Evolutionary conservation across 1,140 invertebrate species (phyloP).

Genomic region (Lepidurus apus): DNA sequence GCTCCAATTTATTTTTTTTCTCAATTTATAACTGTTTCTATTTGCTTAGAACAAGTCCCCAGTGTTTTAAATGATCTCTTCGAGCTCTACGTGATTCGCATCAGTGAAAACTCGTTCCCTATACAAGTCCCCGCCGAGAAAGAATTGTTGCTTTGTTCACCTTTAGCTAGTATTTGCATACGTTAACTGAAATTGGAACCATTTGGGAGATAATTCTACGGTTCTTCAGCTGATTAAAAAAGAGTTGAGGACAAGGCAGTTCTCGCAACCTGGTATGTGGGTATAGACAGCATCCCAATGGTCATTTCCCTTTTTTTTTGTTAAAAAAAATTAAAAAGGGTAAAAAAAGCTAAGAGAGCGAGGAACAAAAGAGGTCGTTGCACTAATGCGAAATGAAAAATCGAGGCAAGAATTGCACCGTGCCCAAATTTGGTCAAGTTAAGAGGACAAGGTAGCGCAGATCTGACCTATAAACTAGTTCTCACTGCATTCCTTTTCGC

Average conservation of each 20-base stretch:
- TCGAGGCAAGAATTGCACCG: background rate
- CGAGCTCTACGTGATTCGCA: background rate
- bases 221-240: background rate
- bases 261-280: too few relatives aligned
- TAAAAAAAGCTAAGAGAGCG: background rate
- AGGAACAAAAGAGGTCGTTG: background rate
- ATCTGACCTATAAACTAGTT: background rate
- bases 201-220: background rate
- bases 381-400: background rate
- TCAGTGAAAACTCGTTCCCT: slow-evolving; percentile 20
- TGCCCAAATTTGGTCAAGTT: background rate
- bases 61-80: background rate
- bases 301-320: too few relatives aligned
- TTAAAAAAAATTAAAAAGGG: background rate
- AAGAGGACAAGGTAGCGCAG: background rate
- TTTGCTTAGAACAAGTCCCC: too few relatives aligned
- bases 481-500: background rate
- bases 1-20: too few relatives aligned
- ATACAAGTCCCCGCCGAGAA: slow-evolving; percentile 19
- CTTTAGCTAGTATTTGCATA: background rate
- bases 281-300: too few relatives aligned
- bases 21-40: too few relatives aligned
- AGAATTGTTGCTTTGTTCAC: background rate
- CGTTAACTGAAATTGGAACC: background rate
- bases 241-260: background rate